Percentiles rank a stretch among this genome's conserved stretches.
phyloP scores from a whole-genome alignment of 2,888 invertebrate genomes.

The Pristionchus maxplancki region DNA sequence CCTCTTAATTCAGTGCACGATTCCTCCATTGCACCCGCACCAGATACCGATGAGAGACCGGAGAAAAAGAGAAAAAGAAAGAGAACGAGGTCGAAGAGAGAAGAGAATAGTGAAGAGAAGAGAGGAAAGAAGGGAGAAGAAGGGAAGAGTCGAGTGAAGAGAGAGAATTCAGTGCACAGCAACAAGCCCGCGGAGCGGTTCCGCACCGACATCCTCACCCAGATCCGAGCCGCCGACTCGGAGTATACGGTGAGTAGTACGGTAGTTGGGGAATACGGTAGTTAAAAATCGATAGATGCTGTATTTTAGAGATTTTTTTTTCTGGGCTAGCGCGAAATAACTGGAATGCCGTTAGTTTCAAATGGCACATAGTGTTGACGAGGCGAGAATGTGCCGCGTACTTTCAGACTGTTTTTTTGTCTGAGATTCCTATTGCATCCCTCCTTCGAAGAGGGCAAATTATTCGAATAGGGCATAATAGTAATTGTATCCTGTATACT shows the following conservation, averaged over 20 bases:
- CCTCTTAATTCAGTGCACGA: too few species aligned
- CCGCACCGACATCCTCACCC: constrained; percentile 61
- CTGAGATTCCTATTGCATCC: too few species aligned
- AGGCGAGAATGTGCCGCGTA: background rate
- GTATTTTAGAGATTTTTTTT: too few species aligned
- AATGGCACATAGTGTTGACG: background rate
- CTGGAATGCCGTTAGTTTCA: background rate
- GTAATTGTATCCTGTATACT: too few species aligned
- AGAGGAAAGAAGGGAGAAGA: background rate
- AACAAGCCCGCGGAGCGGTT: constrained; percentile 56
- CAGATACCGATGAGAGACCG: background rate
- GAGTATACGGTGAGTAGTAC: constrained; percentile 47
- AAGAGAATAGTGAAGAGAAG: background rate
- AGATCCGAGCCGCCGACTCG: constrained; percentile 42
- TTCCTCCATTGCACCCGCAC: too few species aligned
- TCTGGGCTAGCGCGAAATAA: too few species aligned
- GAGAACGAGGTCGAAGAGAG: background rate
- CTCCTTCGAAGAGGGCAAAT: too few species aligned
- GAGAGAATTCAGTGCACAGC: background rate
- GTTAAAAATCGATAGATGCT: too few species aligned
- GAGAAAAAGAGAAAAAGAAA: background rate
- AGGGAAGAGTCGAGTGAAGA: background rate
- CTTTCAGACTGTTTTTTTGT: too few species aligned
- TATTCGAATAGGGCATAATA: too few species aligned
- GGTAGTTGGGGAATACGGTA: too few species aligned